Evolutionary conservation across 1,140 invertebrate genomes (phyloP), one percentile per base, ranked within the genome.

Genomic region (Apolygus lucorum): DNA sequence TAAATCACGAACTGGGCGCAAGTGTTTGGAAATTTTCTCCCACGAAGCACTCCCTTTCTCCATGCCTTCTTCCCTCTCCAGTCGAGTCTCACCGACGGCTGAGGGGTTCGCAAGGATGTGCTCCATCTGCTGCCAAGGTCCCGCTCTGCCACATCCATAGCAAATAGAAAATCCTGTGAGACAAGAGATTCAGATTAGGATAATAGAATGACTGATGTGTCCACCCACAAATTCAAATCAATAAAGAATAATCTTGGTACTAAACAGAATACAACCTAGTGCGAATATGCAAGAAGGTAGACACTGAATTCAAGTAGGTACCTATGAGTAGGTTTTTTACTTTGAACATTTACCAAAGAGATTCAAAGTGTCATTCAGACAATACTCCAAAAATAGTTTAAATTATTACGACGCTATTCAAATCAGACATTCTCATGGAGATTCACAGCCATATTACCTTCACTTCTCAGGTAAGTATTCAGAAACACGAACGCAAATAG

Each of bases 141-240:
- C 72, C 65, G 26, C 52, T 21, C n/a, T 67, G 34, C 52, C 63
- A 28, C 72, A 72, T 28, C 70, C 52, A 8, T 42, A 62, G 25
- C 72, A 72, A 11, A 65, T n/a, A 64, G 68, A 72, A 71, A 49
- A 66, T 11, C 72, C 72, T 72, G 64, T 28, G 71, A 67, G 54
- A 2, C 28, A 72, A 69, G 4, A 64, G 14, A 64, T 26, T 17
- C 2, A 28, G 2, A 28, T 2, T 13, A 64, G 22, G 13, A 8
- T 8, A 17, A 26, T 27, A 27, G 28, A 64, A 28, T 8, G 24
- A 26, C 13, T 59, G 22, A 49, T 49, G 34, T 8, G 34, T 11
- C 17, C 17, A 49, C 8, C 8, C 34, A 8, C 34, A 8, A 49
- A 49, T 49, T 49, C 17, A 11, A 17, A 11, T 49, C 34, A 49